These are phyloP conservation scores for Copidosoma floridanum DNA, from an alignment of 1,140 invertebrate species.

Conservation along the genomic window DNA sequence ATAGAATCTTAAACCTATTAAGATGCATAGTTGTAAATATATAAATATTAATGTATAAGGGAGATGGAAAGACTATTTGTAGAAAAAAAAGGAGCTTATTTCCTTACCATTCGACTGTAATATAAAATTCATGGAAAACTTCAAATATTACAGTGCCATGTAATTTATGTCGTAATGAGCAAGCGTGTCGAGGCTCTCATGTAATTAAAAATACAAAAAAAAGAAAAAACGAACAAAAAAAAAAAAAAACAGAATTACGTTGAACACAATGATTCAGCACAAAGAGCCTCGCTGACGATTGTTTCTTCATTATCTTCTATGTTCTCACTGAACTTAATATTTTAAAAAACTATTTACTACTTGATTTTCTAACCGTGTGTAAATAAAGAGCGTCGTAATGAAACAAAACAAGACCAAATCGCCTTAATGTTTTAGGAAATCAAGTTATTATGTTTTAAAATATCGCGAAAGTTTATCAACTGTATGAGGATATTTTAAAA, in stretches of 20 bases:
- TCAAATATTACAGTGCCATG: slow-evolving; percentile 14
- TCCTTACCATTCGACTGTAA: slow-evolving; percentile 20
- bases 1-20: slow-evolving; percentile 6
- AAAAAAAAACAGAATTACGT: slow-evolving; percentile 1
- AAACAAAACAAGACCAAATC: slow-evolving; percentile 15
- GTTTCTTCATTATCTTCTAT: slow-evolving; percentile 1
- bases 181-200: slow-evolving; percentile 1
- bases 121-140: slow-evolving; percentile 2
- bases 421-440: slow-evolving; percentile 5
- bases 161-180: slow-evolving; percentile 16
- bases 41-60: slow-evolving; percentile 26
- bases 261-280: neutral
- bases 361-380: neutral
- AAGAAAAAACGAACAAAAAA: neutral
- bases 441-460: slow-evolving; percentile 17
- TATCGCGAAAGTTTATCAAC: neutral
- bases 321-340: neutral
- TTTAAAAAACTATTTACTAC: slow-evolving; percentile 6
- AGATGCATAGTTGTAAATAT: slow-evolving; percentile 24
- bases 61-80: slow-evolving; percentile 29
- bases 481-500: slow-evolving; percentile 1
- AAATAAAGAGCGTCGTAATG: slow-evolving; percentile 12
- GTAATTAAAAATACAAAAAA: neutral
- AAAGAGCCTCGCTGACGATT: neutral
- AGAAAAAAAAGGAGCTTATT: slow-evolving; percentile 22